Conservation (phyloP, 2,113 vertebrate genomes). For the Lathamus discolor region DNA sequence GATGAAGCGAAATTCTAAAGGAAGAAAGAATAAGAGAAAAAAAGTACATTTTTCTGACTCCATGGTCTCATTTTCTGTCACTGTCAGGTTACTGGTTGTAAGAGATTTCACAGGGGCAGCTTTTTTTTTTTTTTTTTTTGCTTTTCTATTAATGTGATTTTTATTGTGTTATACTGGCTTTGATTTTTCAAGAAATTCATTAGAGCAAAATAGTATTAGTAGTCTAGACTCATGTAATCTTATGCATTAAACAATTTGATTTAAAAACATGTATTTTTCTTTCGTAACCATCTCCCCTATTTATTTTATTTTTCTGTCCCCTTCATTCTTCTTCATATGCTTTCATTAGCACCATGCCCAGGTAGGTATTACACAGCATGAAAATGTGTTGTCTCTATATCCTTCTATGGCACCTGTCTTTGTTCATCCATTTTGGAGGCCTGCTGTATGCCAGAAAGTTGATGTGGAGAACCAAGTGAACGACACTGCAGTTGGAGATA, state of each 20-base stretch:
- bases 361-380: conserved; percentile 79
- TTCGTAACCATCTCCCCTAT: conserved; percentile 65
- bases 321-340: conserved; percentile 67
- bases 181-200: not conserved
- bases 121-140: not conserved
- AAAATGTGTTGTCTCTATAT: not conserved
- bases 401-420: conserved; percentile 27
- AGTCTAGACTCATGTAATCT: not conserved
- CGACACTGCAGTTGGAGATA: not conserved
- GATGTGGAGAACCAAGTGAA: not conserved
- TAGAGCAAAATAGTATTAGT: not conserved
- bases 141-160: not conserved
- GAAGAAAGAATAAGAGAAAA: not conserved
- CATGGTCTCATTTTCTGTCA: not conserved
- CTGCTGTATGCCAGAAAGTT: not conserved
- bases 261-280: conserved; percentile 19
- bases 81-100: not conserved
- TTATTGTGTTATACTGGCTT: not conserved
- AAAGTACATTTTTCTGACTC: not conserved
- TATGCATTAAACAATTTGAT: conserved; percentile 3
- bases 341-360: conserved; percentile 80
- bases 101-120: not conserved
- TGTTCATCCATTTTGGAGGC: conserved; percentile 23
- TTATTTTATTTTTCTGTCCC: conserved; percentile 68
- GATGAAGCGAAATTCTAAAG: not conserved